Conservation (phyloP, 2,113 vertebrate species). For the Catharus minimus region DNA sequence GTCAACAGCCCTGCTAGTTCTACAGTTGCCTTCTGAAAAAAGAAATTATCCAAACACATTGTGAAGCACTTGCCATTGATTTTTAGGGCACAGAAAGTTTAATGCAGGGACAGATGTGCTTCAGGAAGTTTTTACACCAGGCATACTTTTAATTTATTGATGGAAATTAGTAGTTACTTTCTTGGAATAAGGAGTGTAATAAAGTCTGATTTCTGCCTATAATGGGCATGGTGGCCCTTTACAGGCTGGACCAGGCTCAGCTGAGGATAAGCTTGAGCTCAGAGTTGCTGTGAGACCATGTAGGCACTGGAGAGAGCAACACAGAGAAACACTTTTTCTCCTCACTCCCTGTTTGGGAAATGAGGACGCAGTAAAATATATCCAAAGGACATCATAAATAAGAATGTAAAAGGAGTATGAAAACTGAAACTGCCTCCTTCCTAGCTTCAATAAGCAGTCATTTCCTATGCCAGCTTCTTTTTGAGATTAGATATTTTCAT, state of each 20-base stretch:
- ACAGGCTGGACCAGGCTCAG: not conserved
- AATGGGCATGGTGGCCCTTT: not conserved
- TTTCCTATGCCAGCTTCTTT: not conserved
- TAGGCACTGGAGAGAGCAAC: not conserved
- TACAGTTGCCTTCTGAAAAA: not conserved
- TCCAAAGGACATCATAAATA: not conserved
- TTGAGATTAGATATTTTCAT: not conserved
- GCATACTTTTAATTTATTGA: not conserved
- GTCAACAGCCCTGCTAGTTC: not conserved
- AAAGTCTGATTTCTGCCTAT: not conserved
- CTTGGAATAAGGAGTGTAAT: constrained; percentile 3
- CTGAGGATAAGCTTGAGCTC: not conserved
- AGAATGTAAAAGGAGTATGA: accelerated
- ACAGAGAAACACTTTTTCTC: not conserved
- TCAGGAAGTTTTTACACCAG: not conserved
- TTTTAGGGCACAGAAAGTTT: not conserved
- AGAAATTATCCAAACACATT: not conserved
- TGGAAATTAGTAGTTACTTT: not conserved
- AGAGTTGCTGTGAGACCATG: not conserved
- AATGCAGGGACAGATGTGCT: not conserved
- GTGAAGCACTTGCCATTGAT: not conserved
- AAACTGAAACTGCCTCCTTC: not conserved
- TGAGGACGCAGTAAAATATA: not conserved
- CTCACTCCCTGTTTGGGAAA: not conserved
- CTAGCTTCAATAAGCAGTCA: not conserved